These are phyloP conservation scores for Linepithema humile DNA, from an alignment of 1,140 invertebrate genomes.

Conservation along the genomic window DNA sequence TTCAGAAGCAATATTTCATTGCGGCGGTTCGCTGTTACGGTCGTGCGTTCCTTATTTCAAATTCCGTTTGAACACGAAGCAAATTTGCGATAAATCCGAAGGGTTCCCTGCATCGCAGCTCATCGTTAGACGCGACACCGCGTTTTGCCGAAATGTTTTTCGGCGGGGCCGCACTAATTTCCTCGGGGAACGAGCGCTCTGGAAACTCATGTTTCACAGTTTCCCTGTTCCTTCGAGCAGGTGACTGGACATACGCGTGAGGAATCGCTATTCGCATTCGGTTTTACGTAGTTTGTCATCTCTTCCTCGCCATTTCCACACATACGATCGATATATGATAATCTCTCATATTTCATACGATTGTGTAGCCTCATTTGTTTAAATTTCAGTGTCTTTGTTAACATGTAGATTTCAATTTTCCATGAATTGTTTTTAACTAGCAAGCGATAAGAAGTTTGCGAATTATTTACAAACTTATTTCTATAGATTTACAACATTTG, in stretches of 20 bases:
- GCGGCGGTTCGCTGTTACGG: background rate
- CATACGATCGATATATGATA: background rate
- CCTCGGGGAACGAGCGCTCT: conserved; percentile 46
- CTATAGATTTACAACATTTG: no score
- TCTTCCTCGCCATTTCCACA: background rate
- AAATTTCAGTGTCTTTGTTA: background rate
- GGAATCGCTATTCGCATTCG: conserved; percentile 46
- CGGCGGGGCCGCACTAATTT: conserved; percentile 34
- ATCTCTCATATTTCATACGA: background rate
- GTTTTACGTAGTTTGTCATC: conserved; percentile 15
- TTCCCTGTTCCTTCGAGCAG: conserved; percentile 33
- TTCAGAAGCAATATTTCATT: background rate
- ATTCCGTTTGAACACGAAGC: conserved; percentile 23
- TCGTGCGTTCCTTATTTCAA: conserved; percentile 34
- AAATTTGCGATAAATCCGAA: conserved; percentile 48
- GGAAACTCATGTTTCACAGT: conserved; percentile 40
- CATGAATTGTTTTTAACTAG: no score
- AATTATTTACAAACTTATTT: no score
- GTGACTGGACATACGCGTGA: conserved; percentile 16
- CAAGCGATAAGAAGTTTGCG: no score
- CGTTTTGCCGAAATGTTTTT: conserved; percentile 48
- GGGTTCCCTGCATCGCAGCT: background rate
- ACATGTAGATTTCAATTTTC: background rate
- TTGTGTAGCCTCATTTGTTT: background rate
- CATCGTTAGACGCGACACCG: conserved; percentile 50